phyloP scores from a whole-genome alignment of 92 coral and sea anemone genomes.

The Virgularia gustaviana region DNA sequence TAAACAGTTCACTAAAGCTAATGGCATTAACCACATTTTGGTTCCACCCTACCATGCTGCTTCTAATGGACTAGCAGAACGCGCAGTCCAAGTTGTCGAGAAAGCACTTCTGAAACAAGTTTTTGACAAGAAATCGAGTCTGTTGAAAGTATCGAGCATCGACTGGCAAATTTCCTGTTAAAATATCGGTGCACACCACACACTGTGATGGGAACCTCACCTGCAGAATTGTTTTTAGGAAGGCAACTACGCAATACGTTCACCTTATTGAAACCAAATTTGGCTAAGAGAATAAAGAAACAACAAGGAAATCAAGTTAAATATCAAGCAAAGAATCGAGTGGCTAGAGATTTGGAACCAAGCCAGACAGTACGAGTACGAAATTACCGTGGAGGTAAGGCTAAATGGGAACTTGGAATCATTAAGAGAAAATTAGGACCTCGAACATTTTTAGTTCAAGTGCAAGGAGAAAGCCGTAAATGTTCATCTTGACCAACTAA shows the following conservation, averaged over 20 bases:
- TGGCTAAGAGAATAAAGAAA: conserved; percentile 29
- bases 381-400: conserved; percentile 43
- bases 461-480: too few relatives aligned
- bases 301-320: conserved; percentile 39
- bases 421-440: conserved; percentile 38
- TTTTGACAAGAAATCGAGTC: conserved; percentile 29
- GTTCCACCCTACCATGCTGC: conserved; percentile 54
- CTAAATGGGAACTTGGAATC: conserved; percentile 44
- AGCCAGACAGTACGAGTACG: conserved; percentile 40
- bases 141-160: conserved; percentile 38
- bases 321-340: too few relatives aligned
- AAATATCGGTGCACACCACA: conserved; percentile 47
- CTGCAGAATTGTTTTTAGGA: conserved; percentile 49
- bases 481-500: conserved; percentile 56
- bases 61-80: conserved; percentile 46
- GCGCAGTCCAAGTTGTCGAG: conserved; percentile 43
- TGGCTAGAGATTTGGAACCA: conserved; percentile 44
- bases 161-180: conserved; percentile 53
- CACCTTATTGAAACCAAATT: conserved; percentile 46
- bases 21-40: conserved; percentile 28
- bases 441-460: conserved; percentile 40
- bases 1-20: conserved; percentile 6
- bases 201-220: conserved; percentile 51
- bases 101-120: conserved; percentile 29
- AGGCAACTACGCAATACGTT: conserved; percentile 41